phyloP scores from a whole-genome alignment of 1,140 invertebrate species.

The Drosophila eugracilis region DNA sequence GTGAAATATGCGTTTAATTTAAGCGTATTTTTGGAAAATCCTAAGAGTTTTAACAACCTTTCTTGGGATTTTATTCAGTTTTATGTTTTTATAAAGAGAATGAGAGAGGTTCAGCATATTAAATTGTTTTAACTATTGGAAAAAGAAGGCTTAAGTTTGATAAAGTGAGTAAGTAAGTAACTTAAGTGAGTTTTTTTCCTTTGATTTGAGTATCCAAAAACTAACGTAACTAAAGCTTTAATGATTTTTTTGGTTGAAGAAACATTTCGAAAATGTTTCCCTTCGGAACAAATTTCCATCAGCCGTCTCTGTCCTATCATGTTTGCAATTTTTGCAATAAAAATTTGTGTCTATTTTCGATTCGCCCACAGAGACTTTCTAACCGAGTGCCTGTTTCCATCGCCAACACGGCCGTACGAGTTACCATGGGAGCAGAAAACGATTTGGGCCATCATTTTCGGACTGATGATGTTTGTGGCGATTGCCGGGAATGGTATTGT shows the following conservation, averaged over 20 bases:
- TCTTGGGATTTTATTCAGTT: not conserved
- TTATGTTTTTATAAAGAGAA: not conserved
- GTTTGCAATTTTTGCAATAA: conserved; percentile 7
- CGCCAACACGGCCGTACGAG: conserved; percentile 82
- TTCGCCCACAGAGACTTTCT: conserved; percentile 75
- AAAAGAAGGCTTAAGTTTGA: too few species aligned
- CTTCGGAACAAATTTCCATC: not conserved
- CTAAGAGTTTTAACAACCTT: not conserved
- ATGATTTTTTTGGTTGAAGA: not conserved
- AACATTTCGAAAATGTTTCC: not conserved
- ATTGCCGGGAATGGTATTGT: conserved; percentile 93
- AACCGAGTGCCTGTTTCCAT: conserved; percentile 83
- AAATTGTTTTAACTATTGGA: not conserved
- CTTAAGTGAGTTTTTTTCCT: too few species aligned
- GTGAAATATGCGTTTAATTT: conserved; percentile 17
- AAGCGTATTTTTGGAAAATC: not conserved
- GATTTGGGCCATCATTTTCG: conserved; percentile 89
- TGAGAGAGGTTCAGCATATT: not conserved
- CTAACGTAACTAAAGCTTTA: too few species aligned
- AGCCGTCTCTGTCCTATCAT: not conserved
- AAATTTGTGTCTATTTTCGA: conserved; percentile 4
- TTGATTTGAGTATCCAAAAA: too few species aligned
- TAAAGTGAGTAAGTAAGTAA: too few species aligned
- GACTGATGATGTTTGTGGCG: conserved; percentile 91
- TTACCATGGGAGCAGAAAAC: conserved; percentile 86